Percentiles rank a stretch among this genome's conserved stretches.
Evolutionary conservation across 1,140 invertebrate species (phyloP).

Genomic region (Aphelinus certus): DNA sequence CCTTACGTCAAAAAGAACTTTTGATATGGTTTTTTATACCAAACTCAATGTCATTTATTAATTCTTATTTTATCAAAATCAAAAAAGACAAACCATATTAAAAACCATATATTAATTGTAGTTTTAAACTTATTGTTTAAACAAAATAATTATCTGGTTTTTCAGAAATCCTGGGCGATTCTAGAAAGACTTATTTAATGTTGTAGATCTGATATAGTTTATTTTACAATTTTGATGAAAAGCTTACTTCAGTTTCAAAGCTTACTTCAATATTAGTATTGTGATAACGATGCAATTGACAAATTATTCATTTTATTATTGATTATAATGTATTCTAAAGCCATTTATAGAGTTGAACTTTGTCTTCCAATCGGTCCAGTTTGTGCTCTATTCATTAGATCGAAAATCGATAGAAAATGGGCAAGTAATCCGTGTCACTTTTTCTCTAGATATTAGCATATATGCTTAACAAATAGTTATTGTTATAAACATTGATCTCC

Average conservation of each 20-base stretch:
- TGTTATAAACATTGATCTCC: conserved; percentile 27
- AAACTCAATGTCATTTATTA: neutral
- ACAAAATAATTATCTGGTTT: neutral
- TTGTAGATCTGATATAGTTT: conserved; percentile 31
- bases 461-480: neutral
- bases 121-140: neutral
- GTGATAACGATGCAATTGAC: neutral
- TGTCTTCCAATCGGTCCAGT: conserved; percentile 20
- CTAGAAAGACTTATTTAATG: conserved; percentile 23
- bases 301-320: conserved; percentile 21
- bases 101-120: neutral
- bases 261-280: conserved; percentile 13
- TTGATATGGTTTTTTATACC: too few relatives aligned
- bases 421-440: neutral
- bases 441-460: conserved; percentile 1
- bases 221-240: conserved; percentile 26
- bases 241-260: conserved; percentile 10
- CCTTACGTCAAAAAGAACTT: too few relatives aligned
- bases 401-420: neutral
- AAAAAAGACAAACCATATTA: neutral
- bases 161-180: conserved; percentile 1
- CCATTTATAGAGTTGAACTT: conserved; percentile 5
- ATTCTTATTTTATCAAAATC: neutral
- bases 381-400: conserved; percentile 6
- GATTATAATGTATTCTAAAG: neutral